phyloP scores from a whole-genome alignment of 2,113 vertebrate species.

The Ochotona curzoniae region DNA sequence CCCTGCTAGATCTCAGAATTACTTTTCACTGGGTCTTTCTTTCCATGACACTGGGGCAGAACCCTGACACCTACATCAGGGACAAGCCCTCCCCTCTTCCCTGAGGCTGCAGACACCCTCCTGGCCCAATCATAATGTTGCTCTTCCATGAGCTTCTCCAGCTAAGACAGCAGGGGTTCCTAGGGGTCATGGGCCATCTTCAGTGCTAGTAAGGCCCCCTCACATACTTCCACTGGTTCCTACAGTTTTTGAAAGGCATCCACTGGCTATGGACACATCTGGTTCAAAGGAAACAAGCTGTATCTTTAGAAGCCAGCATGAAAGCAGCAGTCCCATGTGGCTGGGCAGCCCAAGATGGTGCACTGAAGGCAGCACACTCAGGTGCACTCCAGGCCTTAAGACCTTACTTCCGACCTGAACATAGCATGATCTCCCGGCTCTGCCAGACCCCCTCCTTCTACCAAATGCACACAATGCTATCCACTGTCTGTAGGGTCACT shows the following conservation, averaged over 20 bases:
- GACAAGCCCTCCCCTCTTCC: neutral
- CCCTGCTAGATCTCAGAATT: neutral
- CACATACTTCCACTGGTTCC: neutral
- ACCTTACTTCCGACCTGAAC: neutral
- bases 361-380: neutral
- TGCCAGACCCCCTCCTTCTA: neutral
- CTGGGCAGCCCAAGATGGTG: neutral
- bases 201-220: neutral
- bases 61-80: neutral
- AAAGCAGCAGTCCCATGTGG: neutral
- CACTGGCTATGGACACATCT: neutral
- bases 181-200: neutral
- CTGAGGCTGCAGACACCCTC: neutral
- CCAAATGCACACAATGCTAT: constrained; percentile 27
- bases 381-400: neutral
- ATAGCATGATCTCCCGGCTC: neutral
- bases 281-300: constrained; percentile 6
- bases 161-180: neutral
- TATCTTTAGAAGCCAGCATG: neutral
- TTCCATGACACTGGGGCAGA: neutral
- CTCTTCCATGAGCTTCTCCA: neutral
- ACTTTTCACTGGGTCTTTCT: neutral
- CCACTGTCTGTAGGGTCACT: neutral
- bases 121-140: neutral
- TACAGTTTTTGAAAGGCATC: neutral